Evolutionary conservation across 2,797 vertebrate genomes (phyloP), one percentile per base, ranked within the genome.

Genomic region (Hybognathus amarus): DNA sequence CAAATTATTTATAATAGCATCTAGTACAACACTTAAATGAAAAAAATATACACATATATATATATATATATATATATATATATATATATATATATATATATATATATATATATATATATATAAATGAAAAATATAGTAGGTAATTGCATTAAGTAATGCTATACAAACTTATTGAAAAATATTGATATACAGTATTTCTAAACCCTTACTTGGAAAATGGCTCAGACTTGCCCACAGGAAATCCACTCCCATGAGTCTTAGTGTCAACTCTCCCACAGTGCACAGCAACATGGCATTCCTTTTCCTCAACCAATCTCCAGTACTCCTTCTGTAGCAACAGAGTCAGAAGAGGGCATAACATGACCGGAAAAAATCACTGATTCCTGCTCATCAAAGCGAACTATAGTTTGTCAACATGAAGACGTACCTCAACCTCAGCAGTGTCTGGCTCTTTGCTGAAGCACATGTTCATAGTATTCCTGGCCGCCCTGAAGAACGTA

Each of bases 391-490:
- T 75, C 5, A 66, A 82, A 52, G 80, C 30, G 8, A 80, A 3
- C 38, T 10, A 52, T 4, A 74, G 56, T 42, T 47, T 63, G 68
- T 47, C 45, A 52, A 75, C 13, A 67, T 30, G n/a, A 54, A 11
- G 40, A 68, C 95, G 91, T 85, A 99, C 98, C 98, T 99, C 98
- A 7, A 99, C 96, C 89, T 99, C 98, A 63, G 96, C 94, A 88
- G 97, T 97, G 0, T 96, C 95, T 1, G 98, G 98, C 91, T 99
- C 98, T 93, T 97, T 99, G 68, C 93, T 98, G 93, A 99, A 99
- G 93, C 98, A 99, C 97, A 99, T 99, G 89, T 97, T 98, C 97
- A 99, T 97, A 93, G 97, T 97, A 91, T 99, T 99, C 90, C 98
- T 97, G 86, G 98, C 98, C 92, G 98, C 99, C 94, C 98, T 96